Evolutionary conservation across 2,888 invertebrate species (phyloP).

Genomic region (Pristionchus maxplancki): DNA sequence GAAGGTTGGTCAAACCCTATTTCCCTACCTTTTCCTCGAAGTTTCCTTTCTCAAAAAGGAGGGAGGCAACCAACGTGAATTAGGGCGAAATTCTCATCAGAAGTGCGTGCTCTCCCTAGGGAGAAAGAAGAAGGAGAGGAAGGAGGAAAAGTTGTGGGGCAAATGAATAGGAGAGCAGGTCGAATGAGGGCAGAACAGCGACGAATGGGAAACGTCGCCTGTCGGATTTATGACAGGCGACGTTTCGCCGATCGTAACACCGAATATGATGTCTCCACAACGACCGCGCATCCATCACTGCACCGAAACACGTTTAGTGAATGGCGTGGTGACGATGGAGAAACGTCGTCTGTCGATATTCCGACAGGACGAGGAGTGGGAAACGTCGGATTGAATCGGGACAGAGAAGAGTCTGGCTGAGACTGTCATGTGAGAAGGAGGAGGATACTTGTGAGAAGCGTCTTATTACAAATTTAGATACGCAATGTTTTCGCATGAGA

Average conservation of each 20-base stretch:
- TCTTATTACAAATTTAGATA: constrained; percentile 21
- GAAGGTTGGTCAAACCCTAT: not conserved
- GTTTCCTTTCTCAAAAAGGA: not conserved
- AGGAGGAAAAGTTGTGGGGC: constrained; percentile 23
- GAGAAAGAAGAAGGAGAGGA: not conserved
- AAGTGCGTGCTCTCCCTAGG: not conserved
- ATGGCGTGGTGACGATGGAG: not conserved
- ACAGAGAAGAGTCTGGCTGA: not conserved
- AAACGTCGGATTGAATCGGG: not conserved
- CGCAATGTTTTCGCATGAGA: not conserved
- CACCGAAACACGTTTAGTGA: no score
- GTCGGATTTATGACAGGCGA: not conserved
- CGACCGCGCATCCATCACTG: no score
- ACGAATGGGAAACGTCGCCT: not conserved
- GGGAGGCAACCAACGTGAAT: constrained; percentile 25
- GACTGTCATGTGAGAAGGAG: not conserved
- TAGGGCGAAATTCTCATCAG: constrained; percentile 28
- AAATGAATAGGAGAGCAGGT: constrained; percentile 29
- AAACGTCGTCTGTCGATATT: not conserved
- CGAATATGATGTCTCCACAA: no score
- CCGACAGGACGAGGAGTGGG: not conserved
- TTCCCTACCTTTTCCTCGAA: not conserved
- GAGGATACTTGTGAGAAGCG: not conserved
- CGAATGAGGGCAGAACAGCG: not conserved
- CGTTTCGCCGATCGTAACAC: not conserved